These are phyloP conservation scores for Gymnocheta viridis DNA, from an alignment of 2,888 invertebrate species.

Conservation along the genomic window DNA sequence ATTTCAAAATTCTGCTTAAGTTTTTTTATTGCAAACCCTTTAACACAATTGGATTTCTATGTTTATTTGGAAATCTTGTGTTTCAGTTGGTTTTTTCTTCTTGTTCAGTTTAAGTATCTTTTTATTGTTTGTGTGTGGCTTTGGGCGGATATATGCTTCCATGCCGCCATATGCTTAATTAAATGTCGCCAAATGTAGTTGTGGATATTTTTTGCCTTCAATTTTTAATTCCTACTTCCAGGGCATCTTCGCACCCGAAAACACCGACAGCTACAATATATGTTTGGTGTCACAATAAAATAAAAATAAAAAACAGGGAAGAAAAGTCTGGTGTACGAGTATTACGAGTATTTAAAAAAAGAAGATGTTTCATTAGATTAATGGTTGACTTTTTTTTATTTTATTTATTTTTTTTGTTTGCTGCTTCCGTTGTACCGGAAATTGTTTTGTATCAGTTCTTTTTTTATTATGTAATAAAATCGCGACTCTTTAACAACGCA, in stretches of 20 bases:
- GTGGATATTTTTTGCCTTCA: conserved; percentile 10
- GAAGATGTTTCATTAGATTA: conserved; percentile 60
- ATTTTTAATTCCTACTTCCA: not conserved
- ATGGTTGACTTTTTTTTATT: conserved; percentile 51
- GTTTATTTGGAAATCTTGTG: conserved; percentile 10
- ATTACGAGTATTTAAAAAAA: conserved; percentile 5
- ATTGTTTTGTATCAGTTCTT: conserved; percentile 51
- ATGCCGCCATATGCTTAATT: conserved; percentile 65
- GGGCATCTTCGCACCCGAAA: conserved; percentile 48
- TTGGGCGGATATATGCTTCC: conserved; percentile 64
- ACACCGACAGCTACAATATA: conserved; percentile 35
- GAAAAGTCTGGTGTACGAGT: not conserved
- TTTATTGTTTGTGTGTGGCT: conserved; percentile 44
- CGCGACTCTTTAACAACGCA: conserved; percentile 54
- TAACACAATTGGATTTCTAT: conserved; percentile 25
- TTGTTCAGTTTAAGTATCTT: conserved; percentile 4
- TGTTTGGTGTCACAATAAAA: conserved; percentile 14
- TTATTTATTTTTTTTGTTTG: conserved; percentile 27
- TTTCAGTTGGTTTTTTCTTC: not conserved
- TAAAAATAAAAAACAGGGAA: not conserved
- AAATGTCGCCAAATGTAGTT: conserved; percentile 65
- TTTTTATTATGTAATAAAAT: conserved; percentile 50
- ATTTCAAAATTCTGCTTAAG: no score
- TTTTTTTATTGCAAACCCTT: not conserved
- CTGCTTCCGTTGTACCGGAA: conserved; percentile 55